Percentiles rank a stretch among this genome's conserved stretches.
These are phyloP conservation scores for Uropetala carovei DNA, from an alignment of 2,888 invertebrate genomes.

Conservation along the genomic window DNA sequence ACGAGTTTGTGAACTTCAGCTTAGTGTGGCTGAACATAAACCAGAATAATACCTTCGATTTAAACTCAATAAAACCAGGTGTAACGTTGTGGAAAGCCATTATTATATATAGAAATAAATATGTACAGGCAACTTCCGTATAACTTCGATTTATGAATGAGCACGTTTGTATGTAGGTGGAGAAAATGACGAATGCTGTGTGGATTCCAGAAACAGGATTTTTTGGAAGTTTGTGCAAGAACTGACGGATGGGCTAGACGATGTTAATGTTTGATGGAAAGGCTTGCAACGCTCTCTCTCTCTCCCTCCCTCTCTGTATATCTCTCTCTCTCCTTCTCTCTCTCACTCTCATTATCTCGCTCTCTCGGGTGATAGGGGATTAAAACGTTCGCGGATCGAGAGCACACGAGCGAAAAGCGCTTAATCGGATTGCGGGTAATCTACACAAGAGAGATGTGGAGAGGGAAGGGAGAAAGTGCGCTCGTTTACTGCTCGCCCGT, in stretches of 20 bases:
- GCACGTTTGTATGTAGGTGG: too few species aligned
- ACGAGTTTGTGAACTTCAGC: too few species aligned
- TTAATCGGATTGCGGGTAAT: neutral
- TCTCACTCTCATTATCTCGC: neutral
- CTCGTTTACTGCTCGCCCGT: neutral
- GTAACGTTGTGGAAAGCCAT: too few species aligned
- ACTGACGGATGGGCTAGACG: neutral
- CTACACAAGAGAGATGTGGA: neutral
- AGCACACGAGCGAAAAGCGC: neutral
- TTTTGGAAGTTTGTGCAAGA: neutral
- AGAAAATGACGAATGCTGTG: too few species aligned
- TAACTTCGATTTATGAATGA: too few species aligned
- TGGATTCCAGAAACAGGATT: neutral
- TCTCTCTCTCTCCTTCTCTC: too few species aligned
- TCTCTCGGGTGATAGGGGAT: neutral
- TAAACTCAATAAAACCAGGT: too few species aligned
- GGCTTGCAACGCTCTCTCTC: neutral
- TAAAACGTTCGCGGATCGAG: neutral
- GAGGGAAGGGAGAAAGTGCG: neutral
- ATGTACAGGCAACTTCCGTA: too few species aligned
- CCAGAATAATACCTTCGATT: too few species aligned
- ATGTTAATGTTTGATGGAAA: neutral
- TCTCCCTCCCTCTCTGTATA: too few species aligned
- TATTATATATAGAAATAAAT: too few species aligned
- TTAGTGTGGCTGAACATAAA: too few species aligned